Percentiles rank a stretch among this genome's conserved stretches.
phyloP scores from a whole-genome alignment of 2,888 invertebrate genomes.

The Eristalis pertinax region DNA sequence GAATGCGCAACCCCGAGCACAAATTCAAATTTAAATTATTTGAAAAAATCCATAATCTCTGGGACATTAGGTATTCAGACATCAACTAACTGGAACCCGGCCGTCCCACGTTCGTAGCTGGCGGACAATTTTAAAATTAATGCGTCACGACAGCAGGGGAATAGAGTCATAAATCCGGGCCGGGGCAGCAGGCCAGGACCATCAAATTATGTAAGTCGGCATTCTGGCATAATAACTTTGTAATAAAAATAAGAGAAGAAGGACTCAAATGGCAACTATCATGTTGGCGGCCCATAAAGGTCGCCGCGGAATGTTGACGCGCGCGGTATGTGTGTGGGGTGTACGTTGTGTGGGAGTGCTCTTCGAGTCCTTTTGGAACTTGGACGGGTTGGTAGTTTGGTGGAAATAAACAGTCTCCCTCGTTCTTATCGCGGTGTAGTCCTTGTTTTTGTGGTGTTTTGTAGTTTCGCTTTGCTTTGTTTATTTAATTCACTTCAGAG shows the following conservation, averaged over 20 bases:
- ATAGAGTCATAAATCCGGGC: conserved; percentile 64
- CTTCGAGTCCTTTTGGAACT: background rate
- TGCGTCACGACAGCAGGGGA: conserved; percentile 52
- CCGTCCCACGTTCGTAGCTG: background rate
- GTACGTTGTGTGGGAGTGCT: background rate
- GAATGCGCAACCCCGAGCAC: conserved; percentile 12
- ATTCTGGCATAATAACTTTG: conserved; percentile 69
- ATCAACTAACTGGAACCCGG: conserved; percentile 13
- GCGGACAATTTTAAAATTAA: conserved; percentile 61
- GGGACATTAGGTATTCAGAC: conserved; percentile 5
- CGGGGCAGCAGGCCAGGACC: conserved; percentile 45
- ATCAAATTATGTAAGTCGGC: conserved; percentile 65
- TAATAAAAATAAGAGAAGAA: conserved; percentile 61
- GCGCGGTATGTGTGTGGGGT: conserved; percentile 22
- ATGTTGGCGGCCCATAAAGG: conserved; percentile 63
- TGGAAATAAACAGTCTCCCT: background rate
- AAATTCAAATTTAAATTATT: conserved; percentile 48
- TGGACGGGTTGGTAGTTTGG: background rate
- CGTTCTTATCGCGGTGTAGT: conserved; percentile 34
- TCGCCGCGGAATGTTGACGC: conserved; percentile 38
- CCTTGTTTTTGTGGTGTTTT: conserved; percentile 35
- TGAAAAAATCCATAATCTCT: conserved; percentile 38
- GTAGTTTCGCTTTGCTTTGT: conserved; percentile 59
- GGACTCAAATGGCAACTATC: conserved; percentile 63
- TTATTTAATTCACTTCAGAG: conserved; percentile 56